Evolutionary conservation across 2,797 vertebrate genomes (phyloP), one percentile per base, ranked within the genome.

Genomic region (Aquila chrysaetos): DNA sequence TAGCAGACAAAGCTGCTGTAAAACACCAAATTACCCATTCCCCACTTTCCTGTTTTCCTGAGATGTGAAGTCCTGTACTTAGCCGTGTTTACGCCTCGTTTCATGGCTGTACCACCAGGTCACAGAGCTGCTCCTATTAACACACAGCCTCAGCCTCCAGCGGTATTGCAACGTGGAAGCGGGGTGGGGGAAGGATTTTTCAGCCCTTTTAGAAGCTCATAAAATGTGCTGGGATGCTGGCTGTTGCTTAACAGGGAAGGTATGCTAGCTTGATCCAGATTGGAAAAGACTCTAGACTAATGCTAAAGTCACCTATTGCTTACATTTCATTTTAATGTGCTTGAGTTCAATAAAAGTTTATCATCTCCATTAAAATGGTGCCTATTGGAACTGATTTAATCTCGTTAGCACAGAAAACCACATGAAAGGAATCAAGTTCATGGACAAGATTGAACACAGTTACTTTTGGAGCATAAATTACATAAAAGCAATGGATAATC

Each of bases 311-410:
- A 98, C 98, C 98, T 98, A 97, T 97, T 98, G 98, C 97, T 98
- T 98, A 98, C 98, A 98, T 98, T 98, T 98, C 97, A 98, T 98
- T 98, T 98, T 98, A 98, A 98, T 98, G 97, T 93, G 97, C 97
- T 98, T 25, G 97, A 98, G 98, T 98, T 98, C 98, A 98, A 97
- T 98, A 98, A 97, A 98, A 98, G 98, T 98, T 98, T 98, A 98
- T 98, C 98, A 96, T 97, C 96, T 96, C 97, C 96, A 97, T 98
- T 98, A 98, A 98, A 97, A 96, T 7, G n/a, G 97, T 98, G 97
- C 98, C 98, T 98, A 98, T 98, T 98, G 97, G 96, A 98, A 97
- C 95, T 86, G 97, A 98, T 98, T 97, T 98, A 98, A 98, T 98
- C 98, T 98, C 1, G 77, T 98, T 97, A 98, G 97, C 81, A 4